Conservation (phyloP, 2,888 invertebrate genomes). For the Teinopalpus imperialis region DNA sequence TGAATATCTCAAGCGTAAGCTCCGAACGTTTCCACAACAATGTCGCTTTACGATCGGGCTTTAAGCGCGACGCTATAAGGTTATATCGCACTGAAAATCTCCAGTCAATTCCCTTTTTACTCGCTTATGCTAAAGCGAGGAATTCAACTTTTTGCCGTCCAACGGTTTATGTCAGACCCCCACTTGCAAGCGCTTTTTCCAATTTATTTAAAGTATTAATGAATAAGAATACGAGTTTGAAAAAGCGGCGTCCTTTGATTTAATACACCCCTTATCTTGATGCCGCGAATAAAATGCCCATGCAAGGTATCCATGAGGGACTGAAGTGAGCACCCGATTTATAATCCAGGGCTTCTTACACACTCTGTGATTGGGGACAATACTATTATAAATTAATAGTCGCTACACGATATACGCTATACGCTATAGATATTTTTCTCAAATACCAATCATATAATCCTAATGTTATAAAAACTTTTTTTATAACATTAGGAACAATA, state of each 20-base stretch:
- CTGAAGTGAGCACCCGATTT: constrained; percentile 3
- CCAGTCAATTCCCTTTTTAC: constrained; percentile 47
- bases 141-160: constrained; percentile 56
- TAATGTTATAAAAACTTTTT: no score
- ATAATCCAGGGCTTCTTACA: constrained; percentile 11
- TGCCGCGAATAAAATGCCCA: constrained; percentile 38
- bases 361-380: no score
- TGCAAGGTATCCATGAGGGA: constrained; percentile 43
- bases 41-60: constrained; percentile 10
- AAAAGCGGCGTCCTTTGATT: constrained; percentile 69
- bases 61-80: constrained; percentile 26
- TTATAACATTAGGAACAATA: no score
- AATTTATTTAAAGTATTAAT: constrained; percentile 76
- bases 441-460: no score
- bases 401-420: no score
- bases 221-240: constrained; percentile 72
- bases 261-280: constrained; percentile 58
- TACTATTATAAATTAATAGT: no score
- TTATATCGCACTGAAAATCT: constrained; percentile 39
- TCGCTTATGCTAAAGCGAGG: constrained; percentile 48
- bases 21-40: constrained; percentile 6
- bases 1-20: constrained; percentile 9
- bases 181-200: constrained; percentile 64
- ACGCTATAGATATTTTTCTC: no score
- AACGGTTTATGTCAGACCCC: constrained; percentile 76